Conservation (phyloP, 2,797 vertebrate species). For the Potorous gilbertii region DNA sequence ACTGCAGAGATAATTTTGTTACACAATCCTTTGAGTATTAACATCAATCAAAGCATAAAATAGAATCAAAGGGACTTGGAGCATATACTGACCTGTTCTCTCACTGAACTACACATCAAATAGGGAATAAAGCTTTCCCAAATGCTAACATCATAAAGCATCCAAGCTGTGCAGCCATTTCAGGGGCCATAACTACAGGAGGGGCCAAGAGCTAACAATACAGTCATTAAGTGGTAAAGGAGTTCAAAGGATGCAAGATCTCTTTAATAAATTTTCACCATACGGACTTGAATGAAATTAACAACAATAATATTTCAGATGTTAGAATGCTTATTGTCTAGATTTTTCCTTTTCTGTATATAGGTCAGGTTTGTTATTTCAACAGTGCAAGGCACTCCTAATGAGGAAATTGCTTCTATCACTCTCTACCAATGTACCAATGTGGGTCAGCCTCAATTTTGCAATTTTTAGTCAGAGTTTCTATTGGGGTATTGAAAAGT, state of each 20-base stretch:
- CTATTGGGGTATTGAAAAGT: neutral
- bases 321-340: neutral
- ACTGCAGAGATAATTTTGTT: neutral
- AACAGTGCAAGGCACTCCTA: neutral
- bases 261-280: neutral
- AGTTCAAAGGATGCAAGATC: neutral
- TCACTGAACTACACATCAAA: neutral
- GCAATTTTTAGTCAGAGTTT: neutral
- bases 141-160: neutral
- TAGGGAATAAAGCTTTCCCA: neutral
- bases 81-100: neutral
- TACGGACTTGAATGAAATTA: neutral
- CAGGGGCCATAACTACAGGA: neutral
- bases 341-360: neutral
- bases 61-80: neutral
- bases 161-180: neutral
- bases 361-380: neutral
- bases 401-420: neutral
- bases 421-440: neutral
- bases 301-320: neutral
- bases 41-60: neutral
- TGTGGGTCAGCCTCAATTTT: neutral
- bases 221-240: neutral
- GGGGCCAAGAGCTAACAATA: neutral
- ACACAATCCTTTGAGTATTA: neutral